Percentiles rank a stretch among this genome's conserved stretches.
Conservation (phyloP, 2,797 vertebrate genomes). For the Euthynnus affinis region DNA sequence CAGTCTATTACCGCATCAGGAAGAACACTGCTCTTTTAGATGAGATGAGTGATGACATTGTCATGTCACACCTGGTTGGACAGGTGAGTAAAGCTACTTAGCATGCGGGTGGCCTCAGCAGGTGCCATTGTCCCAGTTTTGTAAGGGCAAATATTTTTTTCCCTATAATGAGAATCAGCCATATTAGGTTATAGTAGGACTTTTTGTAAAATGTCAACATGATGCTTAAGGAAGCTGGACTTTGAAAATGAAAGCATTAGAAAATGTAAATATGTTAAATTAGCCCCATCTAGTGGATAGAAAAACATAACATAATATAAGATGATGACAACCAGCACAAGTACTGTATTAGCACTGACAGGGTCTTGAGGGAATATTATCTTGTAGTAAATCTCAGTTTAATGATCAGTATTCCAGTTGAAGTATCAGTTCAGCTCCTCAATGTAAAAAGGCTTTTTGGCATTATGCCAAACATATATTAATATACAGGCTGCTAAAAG, state of each 20-base stretch:
- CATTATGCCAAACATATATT: background rate
- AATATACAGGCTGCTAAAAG: background rate
- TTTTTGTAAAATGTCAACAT: background rate
- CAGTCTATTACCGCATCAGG: conserved; percentile 29
- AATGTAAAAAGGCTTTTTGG: background rate
- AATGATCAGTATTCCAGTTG: background rate
- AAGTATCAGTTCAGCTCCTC: background rate
- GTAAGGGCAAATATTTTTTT: background rate
- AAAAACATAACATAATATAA: background rate
- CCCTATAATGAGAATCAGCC: background rate
- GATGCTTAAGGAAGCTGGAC: background rate
- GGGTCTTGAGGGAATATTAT: background rate
- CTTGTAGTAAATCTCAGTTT: background rate
- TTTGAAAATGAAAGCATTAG: background rate
- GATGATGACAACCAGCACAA: too few relatives aligned
- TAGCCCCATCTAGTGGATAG: conserved; percentile 69
- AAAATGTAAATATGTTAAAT: conserved; percentile 19
- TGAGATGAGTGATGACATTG: conserved; percentile 46
- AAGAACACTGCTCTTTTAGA: conserved; percentile 44
- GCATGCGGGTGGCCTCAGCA: background rate
- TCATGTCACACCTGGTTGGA: conserved; percentile 57
- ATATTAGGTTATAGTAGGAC: background rate
- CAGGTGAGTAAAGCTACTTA: conserved; percentile 19
- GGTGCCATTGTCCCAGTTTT: conserved; percentile 24
- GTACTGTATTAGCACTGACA: too few relatives aligned